A percentile compares a stretch with the other conserved stretches of the same genome.
These are phyloP conservation scores for Sebastes wilsoni DNA, from an alignment of 2,797 vertebrate species.

Conservation along the genomic window DNA sequence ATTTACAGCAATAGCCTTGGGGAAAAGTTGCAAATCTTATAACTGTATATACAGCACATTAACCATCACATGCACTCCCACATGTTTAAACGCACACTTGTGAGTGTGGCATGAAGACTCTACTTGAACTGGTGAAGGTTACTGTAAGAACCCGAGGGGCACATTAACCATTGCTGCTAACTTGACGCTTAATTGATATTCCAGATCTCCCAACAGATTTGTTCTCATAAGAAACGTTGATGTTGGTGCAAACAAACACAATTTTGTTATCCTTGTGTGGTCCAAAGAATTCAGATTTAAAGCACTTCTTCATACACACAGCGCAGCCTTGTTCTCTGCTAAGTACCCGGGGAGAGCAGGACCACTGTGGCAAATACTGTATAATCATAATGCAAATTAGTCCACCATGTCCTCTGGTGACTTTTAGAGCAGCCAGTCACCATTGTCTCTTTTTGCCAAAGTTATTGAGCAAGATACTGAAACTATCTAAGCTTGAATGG, in stretches of 20 bases:
- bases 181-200: background rate
- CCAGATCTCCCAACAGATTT: background rate
- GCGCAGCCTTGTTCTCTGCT: background rate
- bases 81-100: background rate
- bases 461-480: background rate
- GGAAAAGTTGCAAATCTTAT: slow-evolving; percentile 4
- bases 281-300: background rate
- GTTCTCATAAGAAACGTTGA: background rate
- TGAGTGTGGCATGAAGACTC: background rate
- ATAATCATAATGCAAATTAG: slow-evolving; percentile 50
- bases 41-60: slow-evolving; percentile 7
- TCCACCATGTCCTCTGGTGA: background rate
- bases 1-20: slow-evolving; percentile 30
- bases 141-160: background rate
- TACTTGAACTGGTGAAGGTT: background rate
- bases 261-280: background rate
- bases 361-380: slow-evolving; percentile 5
- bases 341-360: slow-evolving; percentile 8
- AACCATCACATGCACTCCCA: background rate
- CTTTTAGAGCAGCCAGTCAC: slow-evolving; percentile 9
- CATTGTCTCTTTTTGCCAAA: background rate
- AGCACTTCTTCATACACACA: slow-evolving; percentile 1
- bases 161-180: background rate
- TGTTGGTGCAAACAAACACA: background rate
- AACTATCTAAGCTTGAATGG: background rate